Percentiles rank a stretch among this genome's conserved stretches.
Evolutionary conservation across 2,888 invertebrate genomes (phyloP).

Genomic region (Drosophila aldrichi): DNA sequence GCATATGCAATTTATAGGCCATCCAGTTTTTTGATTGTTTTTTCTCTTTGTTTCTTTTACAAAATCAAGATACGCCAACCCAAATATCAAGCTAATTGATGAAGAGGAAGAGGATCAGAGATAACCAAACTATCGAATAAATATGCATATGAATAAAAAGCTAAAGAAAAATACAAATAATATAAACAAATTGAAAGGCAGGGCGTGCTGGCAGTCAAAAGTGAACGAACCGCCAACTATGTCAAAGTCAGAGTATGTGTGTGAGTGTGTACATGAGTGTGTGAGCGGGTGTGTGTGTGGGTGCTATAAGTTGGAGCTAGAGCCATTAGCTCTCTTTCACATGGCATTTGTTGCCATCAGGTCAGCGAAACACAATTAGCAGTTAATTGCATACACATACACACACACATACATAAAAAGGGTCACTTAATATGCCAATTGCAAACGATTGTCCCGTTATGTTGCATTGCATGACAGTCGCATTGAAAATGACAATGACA

Average conservation of each 20-base stretch:
- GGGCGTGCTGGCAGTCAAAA: constrained; percentile 43
- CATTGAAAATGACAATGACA: constrained; percentile 37
- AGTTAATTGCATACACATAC: constrained; percentile 36
- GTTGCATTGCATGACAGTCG: constrained; percentile 29
- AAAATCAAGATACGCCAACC: constrained; percentile 46
- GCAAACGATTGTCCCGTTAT: constrained; percentile 48
- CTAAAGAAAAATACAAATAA: background rate
- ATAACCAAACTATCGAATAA: constrained; percentile 10
- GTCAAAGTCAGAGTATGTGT: constrained; percentile 48
- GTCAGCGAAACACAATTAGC: constrained; percentile 51
- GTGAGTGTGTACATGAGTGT: constrained; percentile 17
- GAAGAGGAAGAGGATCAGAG: constrained; percentile 1
- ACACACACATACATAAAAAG: constrained; percentile 10
- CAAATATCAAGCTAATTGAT: constrained; percentile 15
- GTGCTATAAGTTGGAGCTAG: constrained; percentile 3
- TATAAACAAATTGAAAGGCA: constrained; percentile 34
- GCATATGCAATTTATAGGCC: constrained; percentile 64
- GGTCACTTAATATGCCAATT: constrained; percentile 48
- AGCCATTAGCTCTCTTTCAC: constrained; percentile 21
- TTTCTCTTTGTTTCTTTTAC: background rate
- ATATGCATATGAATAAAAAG: constrained; percentile 11
- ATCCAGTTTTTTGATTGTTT: constrained; percentile 29
- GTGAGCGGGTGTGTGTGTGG: constrained; percentile 19
- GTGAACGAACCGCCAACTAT: constrained; percentile 59
- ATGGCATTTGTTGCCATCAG: constrained; percentile 53